These are phyloP conservation scores for Cotesia congregata DNA, from an alignment of 2,888 invertebrate species.

Conservation along the genomic window DNA sequence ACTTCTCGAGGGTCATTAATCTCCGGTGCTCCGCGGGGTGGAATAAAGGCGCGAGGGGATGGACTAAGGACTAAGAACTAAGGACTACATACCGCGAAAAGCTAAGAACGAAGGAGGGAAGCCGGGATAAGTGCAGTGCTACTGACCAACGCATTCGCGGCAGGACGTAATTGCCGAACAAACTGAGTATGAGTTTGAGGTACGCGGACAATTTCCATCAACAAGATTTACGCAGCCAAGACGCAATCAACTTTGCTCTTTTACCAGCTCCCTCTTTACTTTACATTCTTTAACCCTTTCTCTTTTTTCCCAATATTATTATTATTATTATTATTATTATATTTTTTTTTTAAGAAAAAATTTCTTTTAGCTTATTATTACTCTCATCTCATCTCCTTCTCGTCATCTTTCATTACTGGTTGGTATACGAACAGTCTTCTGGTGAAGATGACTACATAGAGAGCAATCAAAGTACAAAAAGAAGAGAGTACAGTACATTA, in stretches of 20 bases:
- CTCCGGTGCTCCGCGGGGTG: conserved; percentile 51
- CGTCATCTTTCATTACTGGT: conserved; percentile 34
- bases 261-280: conserved; percentile 29
- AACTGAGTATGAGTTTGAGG: conserved; percentile 53
- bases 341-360: too few species aligned
- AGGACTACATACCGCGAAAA: conserved; percentile 45
- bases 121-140: conserved; percentile 50
- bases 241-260: conserved; percentile 61
- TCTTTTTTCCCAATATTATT: conserved; percentile 6
- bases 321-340: conserved; percentile 30
- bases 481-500: too few species aligned
- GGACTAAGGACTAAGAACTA: conserved; percentile 40
- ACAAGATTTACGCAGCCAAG: conserved; percentile 65
- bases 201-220: conserved; percentile 66
- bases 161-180: conserved; percentile 65
- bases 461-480: too few species aligned
- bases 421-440: background rate
- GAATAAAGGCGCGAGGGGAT: conserved; percentile 46
- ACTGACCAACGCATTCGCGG: conserved; percentile 63
- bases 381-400: conserved; percentile 15
- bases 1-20: conserved; percentile 64
- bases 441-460: conserved; percentile 10
- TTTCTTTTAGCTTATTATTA: conserved; percentile 22
- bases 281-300: conserved; percentile 33
- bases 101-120: conserved; percentile 47